Evolutionary conservation across 2,888 invertebrate genomes (phyloP), one percentile per base, ranked within the genome.

Genomic region (Epistrophe grossulariae): DNA sequence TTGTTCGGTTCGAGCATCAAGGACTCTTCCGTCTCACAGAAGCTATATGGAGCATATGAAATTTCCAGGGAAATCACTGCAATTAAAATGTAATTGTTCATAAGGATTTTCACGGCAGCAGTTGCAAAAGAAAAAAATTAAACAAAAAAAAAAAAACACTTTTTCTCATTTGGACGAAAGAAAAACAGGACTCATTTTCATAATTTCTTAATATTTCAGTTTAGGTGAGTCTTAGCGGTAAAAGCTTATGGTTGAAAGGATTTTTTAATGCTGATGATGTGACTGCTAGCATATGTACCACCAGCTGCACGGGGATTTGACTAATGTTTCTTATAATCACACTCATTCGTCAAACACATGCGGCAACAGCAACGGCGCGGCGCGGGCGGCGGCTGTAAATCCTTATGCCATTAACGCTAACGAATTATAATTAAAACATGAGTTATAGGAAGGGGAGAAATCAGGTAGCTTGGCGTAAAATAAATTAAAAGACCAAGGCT

Each of bases 131-230:
- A 48, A 45, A 48, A 77, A 82, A n/a, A n/a, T n/a, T n/a, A 84
- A 4, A 6, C 31, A 31, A 66, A 64, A 77, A 62, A 57, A 77
- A 66, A 79, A 79, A 72, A 19, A 40, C 82, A 70, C 52, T 79
- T 70, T 48, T 74, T 80, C 4, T 64, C 81, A 66, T 85, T 88
- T 64, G 50, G 72, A 78, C 88, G 84, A 88, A 89, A 88, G 66
- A 84, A 83, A 89, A 68, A 82, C 83, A 77, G 89, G 91, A 91
- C 91, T 91, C 91, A 92, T 92, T 92, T 92, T 91, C 91, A 92
- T 92, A 92, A 92, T 92, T 92, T 92, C 89, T 92, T 91, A 92
- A 92, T 92, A 91, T 91, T 91, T 90, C 92, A 91, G 91, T 91
- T 92, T 90, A 62, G 43, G 88, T 88, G 84, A 83, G 74, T 55